Evolutionary conservation across 2,113 vertebrate genomes (phyloP).

Genomic region (Camelus bactrianus): DNA sequence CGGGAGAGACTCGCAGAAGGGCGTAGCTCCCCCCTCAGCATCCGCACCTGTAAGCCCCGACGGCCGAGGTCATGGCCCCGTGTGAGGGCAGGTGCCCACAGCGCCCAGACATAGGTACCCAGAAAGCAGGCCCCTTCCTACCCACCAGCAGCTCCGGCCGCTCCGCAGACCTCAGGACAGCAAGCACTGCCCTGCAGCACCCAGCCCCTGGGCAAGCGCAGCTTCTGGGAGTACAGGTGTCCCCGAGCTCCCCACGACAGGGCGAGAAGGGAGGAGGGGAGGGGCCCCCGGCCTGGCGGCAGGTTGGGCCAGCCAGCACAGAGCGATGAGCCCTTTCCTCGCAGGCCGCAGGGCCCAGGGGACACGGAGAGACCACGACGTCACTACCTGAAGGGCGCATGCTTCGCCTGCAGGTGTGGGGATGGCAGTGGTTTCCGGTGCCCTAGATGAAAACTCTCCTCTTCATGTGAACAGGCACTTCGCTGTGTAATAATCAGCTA

Average conservation of each 20-base stretch:
- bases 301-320: neutral
- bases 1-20: neutral
- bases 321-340: neutral
- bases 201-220: neutral
- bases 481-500: neutral
- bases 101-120: too few species aligned
- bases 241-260: neutral
- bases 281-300: neutral
- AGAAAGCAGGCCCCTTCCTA: neutral
- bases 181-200: neutral
- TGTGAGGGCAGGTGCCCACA: too few species aligned
- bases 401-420: neutral
- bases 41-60: rapidly evolving
- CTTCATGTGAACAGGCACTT: neutral
- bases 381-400: too few species aligned
- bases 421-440: neutral
- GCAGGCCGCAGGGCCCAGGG: neutral
- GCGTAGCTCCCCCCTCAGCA: neutral
- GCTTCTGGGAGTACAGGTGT: neutral
- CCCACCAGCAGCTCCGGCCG: rapidly evolving
- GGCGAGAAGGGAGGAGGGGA: neutral
- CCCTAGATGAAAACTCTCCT: neutral
- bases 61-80: neutral
- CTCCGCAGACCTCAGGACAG: neutral
- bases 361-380: too few species aligned